phyloP scores from a whole-genome alignment of 2,888 invertebrate genomes.

The Cheilosia urbana region DNA sequence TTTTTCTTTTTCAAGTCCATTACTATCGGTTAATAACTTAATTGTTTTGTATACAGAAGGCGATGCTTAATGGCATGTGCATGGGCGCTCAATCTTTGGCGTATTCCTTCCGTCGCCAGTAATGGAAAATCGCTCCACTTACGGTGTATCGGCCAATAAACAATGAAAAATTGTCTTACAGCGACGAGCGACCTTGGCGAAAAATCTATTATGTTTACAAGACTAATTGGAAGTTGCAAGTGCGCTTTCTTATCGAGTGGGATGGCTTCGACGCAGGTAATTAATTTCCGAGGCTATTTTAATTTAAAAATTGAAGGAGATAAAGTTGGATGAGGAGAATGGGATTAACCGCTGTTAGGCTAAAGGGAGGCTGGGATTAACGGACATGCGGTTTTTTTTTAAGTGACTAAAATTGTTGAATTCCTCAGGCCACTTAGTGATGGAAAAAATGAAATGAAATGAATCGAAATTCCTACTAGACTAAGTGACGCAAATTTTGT shows the following conservation, averaged over 20 bases:
- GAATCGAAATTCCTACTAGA: too few relatives aligned
- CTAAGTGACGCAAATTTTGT: too few relatives aligned
- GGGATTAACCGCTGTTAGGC: too few relatives aligned
- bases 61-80: slow-evolving; percentile 36
- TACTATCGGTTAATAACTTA: slow-evolving; percentile 66
- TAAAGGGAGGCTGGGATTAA: too few relatives aligned
- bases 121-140: slow-evolving; percentile 57
- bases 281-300: slow-evolving; percentile 33
- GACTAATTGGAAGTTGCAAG: background rate
- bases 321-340: background rate
- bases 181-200: slow-evolving; percentile 31
- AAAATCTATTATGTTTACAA: slow-evolving; percentile 14
- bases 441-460: too few relatives aligned
- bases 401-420: too few relatives aligned
- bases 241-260: slow-evolving; percentile 5
- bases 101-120: slow-evolving; percentile 14
- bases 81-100: slow-evolving; percentile 34
- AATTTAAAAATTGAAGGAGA: slow-evolving; percentile 7
- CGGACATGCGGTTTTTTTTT: too few relatives aligned
- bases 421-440: too few relatives aligned
- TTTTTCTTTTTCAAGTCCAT: slow-evolving; percentile 34
- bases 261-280: background rate
- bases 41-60: slow-evolving; percentile 54
- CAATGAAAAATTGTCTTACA: slow-evolving; percentile 45
- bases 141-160: slow-evolving; percentile 48